phyloP scores from a whole-genome alignment of 2,888 invertebrate species.

The Synergus umbraculus region DNA sequence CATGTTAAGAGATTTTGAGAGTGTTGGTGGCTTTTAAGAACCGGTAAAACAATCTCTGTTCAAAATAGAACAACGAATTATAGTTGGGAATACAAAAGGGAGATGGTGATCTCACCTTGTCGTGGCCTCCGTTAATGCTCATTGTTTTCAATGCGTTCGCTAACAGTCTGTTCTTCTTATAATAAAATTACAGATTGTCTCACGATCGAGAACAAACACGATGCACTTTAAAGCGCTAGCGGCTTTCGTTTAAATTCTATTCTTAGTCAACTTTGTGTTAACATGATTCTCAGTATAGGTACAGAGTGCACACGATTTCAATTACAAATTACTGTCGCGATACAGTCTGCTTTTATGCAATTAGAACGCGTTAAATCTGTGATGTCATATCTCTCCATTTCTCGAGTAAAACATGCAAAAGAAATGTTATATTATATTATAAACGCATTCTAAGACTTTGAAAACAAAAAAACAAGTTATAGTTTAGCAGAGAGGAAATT shows the following conservation, averaged over 20 bases:
- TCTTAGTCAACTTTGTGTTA: slow-evolving; percentile 12
- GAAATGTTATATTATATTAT: neutral
- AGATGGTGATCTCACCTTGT: slow-evolving; percentile 49
- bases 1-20: too few species aligned
- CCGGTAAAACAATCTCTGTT: slow-evolving; percentile 14
- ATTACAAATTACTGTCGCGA: neutral
- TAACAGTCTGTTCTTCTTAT: slow-evolving; percentile 50
- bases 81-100: slow-evolving; percentile 51
- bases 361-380: neutral
- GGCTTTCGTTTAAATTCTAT: slow-evolving; percentile 16
- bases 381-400: neutral
- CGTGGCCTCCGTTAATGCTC: slow-evolving; percentile 52
- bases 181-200: slow-evolving; percentile 54
- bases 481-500: slow-evolving; percentile 39
- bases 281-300: neutral
- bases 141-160: slow-evolving; percentile 55
- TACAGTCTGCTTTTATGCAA: neutral
- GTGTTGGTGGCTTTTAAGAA: neutral
- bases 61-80: slow-evolving; percentile 48
- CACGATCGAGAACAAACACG: slow-evolving; percentile 50
- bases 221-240: slow-evolving; percentile 10
- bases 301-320: neutral
- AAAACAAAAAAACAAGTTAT: neutral
- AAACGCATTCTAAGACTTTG: neutral
- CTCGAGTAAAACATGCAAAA: neutral